A percentile compares a stretch with the other conserved stretches of the same genome.
Evolutionary conservation across 2,888 invertebrate species (phyloP).

Genomic region (Netelia inedita): DNA sequence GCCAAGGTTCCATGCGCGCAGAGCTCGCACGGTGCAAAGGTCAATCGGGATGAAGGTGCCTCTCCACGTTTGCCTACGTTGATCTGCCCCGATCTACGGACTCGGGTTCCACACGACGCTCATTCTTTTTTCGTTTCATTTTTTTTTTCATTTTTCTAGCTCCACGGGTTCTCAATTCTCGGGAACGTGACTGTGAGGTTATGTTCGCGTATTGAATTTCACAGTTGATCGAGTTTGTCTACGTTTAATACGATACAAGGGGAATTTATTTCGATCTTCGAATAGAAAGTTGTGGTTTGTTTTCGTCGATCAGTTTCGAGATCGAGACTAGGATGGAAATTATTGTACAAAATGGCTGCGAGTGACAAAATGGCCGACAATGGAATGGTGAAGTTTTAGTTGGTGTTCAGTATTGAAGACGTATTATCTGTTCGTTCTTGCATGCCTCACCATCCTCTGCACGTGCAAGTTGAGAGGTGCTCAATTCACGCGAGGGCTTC

Average conservation of each 20-base stretch:
- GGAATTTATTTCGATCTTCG: neutral
- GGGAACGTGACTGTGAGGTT: neutral
- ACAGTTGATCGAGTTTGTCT: no score
- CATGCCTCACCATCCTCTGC: neutral
- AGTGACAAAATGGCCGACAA: neutral
- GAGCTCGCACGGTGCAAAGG: constrained; percentile 67
- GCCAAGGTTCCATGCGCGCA: constrained; percentile 70
- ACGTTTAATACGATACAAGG: no score
- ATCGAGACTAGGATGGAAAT: neutral
- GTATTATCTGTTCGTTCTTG: neutral
- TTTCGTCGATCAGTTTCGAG: neutral
- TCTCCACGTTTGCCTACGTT: constrained; percentile 64
- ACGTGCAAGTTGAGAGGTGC: constrained; percentile 37
- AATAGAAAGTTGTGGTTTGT: neutral
- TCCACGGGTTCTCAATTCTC: constrained; percentile 48
- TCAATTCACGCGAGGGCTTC: constrained; percentile 10
- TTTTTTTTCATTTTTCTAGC: neutral
- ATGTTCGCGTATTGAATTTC: no score
- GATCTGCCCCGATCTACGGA: constrained; percentile 65
- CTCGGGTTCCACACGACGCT: constrained; percentile 64
- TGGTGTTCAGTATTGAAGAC: neutral
- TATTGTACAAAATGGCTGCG: neutral
- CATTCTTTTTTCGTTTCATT: constrained; percentile 57
- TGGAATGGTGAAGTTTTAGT: neutral
- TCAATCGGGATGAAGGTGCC: constrained; percentile 68